Base-by-base conservation (phyloP, 2,797 vertebrate species). In the Chloroceryle amazona region DNA sequence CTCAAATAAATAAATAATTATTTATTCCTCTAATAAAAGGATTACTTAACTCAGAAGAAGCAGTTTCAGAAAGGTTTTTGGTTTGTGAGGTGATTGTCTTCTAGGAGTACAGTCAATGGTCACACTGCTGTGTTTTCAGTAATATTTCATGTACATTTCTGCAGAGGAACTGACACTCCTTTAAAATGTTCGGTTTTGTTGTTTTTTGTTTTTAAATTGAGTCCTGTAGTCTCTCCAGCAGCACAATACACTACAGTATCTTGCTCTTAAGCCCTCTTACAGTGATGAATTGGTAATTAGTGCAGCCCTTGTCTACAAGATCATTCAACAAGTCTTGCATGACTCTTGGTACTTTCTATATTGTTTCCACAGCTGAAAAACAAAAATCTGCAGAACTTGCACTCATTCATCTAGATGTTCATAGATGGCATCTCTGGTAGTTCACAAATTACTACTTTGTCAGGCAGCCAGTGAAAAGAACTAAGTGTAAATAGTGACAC, bases 381-480 rank as follows among this genome's bases (percentile, higher is more conserved):
- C n/a, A 75, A 51, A 60, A 81, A 44, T 19, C 55, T 84, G 11
- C 66, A 62, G 33, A 86, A 42, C 54, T 55, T 68, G 35, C 21
- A 28, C 5, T 2, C 7, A 0, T 51, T 70, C 15, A 7, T 52
- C 0, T 2, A 55, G 41, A 8, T 7, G 8, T 18, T 81, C 23
- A 10, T 18, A 72, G 58, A 6, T 6, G 29, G 23, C 46, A 72
- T 72, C 35, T 91, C 57, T 54, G 63, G 10, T 23, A 72, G 68
- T 12, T 92, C 57, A 42, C n/a, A 51, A 39, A 35, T 19, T 35
- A 20, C 41, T 75, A 3, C 78, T 76, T 63, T 70, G 35, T 62
- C n/a, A 83, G 61, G 67, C 37, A 91, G 33, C 19, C 57, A 39
- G 9, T 67, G 75, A 65, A 55, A 84, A 60, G 51, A 81, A 31